Base-by-base conservation (phyloP, 2,113 vertebrate species). In the Hassar affinis region DNA sequence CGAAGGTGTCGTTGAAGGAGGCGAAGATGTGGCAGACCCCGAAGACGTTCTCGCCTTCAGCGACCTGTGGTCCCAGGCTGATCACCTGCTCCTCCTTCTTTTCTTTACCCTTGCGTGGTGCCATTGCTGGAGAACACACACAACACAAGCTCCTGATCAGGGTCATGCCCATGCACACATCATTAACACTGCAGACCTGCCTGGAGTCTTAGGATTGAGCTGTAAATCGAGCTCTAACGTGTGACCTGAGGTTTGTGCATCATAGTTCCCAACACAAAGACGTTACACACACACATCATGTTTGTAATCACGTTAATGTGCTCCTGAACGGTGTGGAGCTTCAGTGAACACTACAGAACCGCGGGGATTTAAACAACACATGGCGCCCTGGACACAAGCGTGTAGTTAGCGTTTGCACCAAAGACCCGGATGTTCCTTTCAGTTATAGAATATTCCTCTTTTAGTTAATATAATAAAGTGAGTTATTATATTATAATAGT, bases 1-100 rank as follows among this genome's bases (percentile, higher is more conserved):
- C 98, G 0, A 99, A 99, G 83, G 98, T 99, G 86, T 99, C 98
- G 17, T 99, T 99, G 94, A 99, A 99, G 89, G 98, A 99, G 64
- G 98, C 98, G 62, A 99, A 99, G 89, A 99, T 99, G 89, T 99
- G 98, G 87, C 97, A 99, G 27, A 98, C 97, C 0, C 98, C 98
- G 4, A 99, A 99, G 0, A 99, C 98, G 0, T 99, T 99, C 64
- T 99, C 98, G 80, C 98, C 98, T 90, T 99, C 98, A 1, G 98
- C 97, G 71, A 99, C 98, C 90, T 99, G 98, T 35, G 98, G 97
- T 33, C 98, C 98, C 54, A 99, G 87, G 85, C 98, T 99, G 93
- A 99, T 99, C 59, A 99, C 98, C 93, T 99, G 98, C 78, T 99
- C 98, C 89, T 99, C 98, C 94, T 99, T 99, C 96, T 99, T 99